Evolutionary conservation across 2,888 invertebrate species (phyloP).

Genomic region (Heliconius cydno): DNA sequence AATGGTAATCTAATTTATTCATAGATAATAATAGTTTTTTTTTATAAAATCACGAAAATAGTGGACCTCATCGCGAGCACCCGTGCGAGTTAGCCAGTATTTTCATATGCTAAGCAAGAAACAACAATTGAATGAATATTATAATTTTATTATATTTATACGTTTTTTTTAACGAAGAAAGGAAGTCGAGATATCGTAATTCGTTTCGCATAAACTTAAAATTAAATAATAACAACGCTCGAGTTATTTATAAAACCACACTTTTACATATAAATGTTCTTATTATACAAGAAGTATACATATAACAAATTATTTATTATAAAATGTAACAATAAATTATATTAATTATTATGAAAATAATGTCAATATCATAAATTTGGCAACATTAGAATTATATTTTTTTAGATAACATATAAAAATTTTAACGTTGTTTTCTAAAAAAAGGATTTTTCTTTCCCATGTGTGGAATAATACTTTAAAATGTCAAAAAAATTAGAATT

Average conservation of each 20-base stretch:
- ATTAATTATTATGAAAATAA: slow-evolving; percentile 2
- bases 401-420: too few relatives aligned
- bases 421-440: too few relatives aligned
- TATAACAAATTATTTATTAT: background rate
- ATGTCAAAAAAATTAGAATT: too few relatives aligned
- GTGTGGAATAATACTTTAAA: too few relatives aligned
- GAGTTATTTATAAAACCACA: slow-evolving; percentile 54
- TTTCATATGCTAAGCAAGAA: slow-evolving; percentile 53
- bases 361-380: slow-evolving; percentile 21
- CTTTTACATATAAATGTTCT: slow-evolving; percentile 36
- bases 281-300: background rate
- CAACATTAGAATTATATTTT: background rate
- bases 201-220: slow-evolving; percentile 69
- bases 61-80: slow-evolving; percentile 62
- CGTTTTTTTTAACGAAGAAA: slow-evolving; percentile 51
- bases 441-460: too few relatives aligned
- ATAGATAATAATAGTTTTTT: slow-evolving; percentile 24
- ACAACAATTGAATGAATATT: background rate
- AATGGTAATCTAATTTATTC: background rate
- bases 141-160: slow-evolving; percentile 26
- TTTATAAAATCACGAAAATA: slow-evolving; percentile 51
- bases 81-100: slow-evolving; percentile 67
- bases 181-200: slow-evolving; percentile 73
- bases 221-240: slow-evolving; percentile 71
- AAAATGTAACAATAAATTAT: background rate